phyloP scores from a whole-genome alignment of 2,888 invertebrate species.

The Dugesia japonica region DNA sequence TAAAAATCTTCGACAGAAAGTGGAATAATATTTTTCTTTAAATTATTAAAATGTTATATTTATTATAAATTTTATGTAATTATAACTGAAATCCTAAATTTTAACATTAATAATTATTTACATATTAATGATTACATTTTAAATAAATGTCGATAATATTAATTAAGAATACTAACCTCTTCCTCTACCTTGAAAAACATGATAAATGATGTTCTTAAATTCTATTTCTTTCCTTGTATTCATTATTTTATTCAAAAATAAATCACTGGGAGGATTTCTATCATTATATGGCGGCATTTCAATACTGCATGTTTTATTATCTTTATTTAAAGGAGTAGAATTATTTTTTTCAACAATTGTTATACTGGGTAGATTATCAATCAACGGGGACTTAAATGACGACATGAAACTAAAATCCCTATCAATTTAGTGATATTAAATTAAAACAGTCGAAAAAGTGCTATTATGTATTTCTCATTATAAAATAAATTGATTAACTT shows the following conservation, averaged over 20 bases:
- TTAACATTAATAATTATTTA: too few species aligned
- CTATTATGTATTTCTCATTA: background rate
- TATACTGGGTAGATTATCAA: background rate
- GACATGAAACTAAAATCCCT: background rate
- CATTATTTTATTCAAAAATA: conserved; percentile 13
- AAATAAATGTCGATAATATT: too few species aligned
- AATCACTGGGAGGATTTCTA: background rate
- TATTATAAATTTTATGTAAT: too few species aligned
- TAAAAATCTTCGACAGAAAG: too few species aligned
- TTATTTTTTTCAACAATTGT: background rate
- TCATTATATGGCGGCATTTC: background rate
- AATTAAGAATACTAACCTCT: too few species aligned
- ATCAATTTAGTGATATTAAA: background rate
- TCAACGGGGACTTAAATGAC: background rate
- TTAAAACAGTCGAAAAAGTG: background rate
- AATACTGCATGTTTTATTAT: background rate
- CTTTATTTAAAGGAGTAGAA: background rate
- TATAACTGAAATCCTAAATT: too few species aligned
- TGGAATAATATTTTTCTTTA: too few species aligned
- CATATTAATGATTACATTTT: too few species aligned
- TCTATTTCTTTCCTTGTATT: conserved; percentile 10
- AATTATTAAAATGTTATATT: too few species aligned
- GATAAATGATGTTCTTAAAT: background rate
- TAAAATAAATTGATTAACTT: background rate
- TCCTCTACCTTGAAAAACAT: conserved; percentile 7